phyloP scores from a whole-genome alignment of 2,888 invertebrate genomes.

The Limnephilus rhombicus region DNA sequence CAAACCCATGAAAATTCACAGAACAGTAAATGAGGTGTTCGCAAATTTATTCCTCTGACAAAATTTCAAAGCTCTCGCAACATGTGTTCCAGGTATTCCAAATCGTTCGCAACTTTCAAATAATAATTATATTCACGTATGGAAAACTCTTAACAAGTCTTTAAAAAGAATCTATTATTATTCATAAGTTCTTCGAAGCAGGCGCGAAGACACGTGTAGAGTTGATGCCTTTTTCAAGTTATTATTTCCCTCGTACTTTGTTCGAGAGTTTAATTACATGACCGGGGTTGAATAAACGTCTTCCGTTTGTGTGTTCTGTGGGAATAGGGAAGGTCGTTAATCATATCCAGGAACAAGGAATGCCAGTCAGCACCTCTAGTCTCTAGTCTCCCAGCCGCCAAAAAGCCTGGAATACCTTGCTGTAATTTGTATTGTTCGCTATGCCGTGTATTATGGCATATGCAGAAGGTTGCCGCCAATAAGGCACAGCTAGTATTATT shows the following conservation, averaged over 20 bases:
- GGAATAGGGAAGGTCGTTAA: constrained; percentile 53
- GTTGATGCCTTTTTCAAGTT: neutral
- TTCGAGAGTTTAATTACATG: constrained; percentile 6
- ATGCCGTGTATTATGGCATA: neutral
- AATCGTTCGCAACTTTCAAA: too few species aligned
- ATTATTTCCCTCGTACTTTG: constrained; percentile 3
- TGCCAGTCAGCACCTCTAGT: constrained; percentile 58
- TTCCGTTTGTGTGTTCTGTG: constrained; percentile 38
- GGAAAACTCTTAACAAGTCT: too few species aligned
- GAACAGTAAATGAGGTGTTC: neutral
- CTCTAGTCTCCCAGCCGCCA: neutral
- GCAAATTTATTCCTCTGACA: neutral
- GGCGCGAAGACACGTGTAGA: neutral
- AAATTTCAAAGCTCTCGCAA: neutral
- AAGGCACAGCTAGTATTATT: neutral
- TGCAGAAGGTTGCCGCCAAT: neutral
- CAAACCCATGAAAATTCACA: neutral
- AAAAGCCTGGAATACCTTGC: neutral
- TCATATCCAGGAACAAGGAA: constrained; percentile 58
- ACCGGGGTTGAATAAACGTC: neutral
- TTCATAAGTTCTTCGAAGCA: neutral
- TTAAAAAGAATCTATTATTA: neutral
- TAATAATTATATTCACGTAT: too few species aligned
- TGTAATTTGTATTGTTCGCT: neutral
- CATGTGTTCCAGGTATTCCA: neutral